Evolutionary conservation across 2,113 vertebrate genomes (phyloP).

Genomic region (Phalacrocorax brasilianus): DNA sequence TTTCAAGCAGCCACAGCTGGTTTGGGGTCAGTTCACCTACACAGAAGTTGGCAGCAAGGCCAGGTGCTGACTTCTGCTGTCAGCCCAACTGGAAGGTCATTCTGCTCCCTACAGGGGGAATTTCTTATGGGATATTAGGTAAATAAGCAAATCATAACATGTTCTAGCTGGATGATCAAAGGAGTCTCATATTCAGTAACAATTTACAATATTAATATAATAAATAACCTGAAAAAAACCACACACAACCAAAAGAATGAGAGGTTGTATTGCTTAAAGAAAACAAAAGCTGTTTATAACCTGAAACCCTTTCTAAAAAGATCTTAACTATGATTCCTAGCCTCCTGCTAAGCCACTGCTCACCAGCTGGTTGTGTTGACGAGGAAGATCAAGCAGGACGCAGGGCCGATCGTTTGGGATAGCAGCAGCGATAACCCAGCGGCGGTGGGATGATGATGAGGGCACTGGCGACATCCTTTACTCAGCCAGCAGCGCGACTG

Average conservation of each 20-base stretch:
- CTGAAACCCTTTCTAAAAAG: conserved; percentile 30
- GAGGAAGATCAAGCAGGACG: background rate
- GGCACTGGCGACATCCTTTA: background rate
- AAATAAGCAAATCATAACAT: background rate
- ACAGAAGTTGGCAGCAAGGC: background rate
- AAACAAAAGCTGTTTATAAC: conserved; percentile 26
- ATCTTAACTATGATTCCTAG: conserved; percentile 7
- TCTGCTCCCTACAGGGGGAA: background rate
- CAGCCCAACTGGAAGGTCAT: background rate
- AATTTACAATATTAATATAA: background rate
- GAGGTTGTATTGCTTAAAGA: conserved; percentile 55
- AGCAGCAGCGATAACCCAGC: background rate
- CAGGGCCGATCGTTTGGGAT: background rate
- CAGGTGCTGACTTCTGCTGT: background rate
- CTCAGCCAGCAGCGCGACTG: background rate
- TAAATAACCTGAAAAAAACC: conserved; percentile 1
- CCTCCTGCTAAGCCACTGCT: conserved; percentile 12
- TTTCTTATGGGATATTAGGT: background rate
- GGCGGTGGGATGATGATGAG: background rate
- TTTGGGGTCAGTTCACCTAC: background rate
- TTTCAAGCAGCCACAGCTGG: background rate
- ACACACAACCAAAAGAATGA: background rate
- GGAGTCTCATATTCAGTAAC: background rate
- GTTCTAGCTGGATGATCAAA: background rate
- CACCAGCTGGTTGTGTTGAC: background rate